These are phyloP conservation scores for Andrena flavipes DNA, from an alignment of 2,888 invertebrate genomes.

Conservation along the genomic window DNA sequence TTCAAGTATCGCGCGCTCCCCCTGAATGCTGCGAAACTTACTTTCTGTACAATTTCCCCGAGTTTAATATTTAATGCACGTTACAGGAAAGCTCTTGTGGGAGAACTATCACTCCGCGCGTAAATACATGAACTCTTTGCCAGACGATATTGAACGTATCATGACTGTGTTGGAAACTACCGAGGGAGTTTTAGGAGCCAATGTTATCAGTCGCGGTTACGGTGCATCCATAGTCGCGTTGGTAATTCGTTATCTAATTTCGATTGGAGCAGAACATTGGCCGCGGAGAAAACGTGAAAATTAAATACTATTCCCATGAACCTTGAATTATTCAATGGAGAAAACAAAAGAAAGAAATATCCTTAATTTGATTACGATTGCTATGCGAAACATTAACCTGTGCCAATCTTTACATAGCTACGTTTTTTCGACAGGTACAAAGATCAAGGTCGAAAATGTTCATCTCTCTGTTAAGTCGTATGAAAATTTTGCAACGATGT, in stretches of 20 bases:
- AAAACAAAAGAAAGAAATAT: constrained; percentile 22
- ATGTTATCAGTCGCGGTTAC: constrained; percentile 36
- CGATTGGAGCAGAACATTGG: constrained; percentile 8
- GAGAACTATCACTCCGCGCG: constrained; percentile 39
- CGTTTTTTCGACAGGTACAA: constrained; percentile 45
- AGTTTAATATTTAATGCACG: constrained; percentile 6
- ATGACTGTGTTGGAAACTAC: constrained; percentile 35
- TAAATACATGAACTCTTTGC: constrained; percentile 28
- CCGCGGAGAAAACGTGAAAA: neutral
- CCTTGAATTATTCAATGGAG: neutral
- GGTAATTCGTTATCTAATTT: constrained; percentile 43
- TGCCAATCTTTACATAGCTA: constrained; percentile 15
- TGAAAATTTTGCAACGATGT: constrained; percentile 33
- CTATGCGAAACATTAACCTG: constrained; percentile 16
- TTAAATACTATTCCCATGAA: neutral
- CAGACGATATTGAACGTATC: constrained; percentile 36
- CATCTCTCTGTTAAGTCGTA: constrained; percentile 29
- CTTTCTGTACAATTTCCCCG: constrained; percentile 16
- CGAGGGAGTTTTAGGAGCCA: constrained; percentile 53
- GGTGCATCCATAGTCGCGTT: constrained; percentile 51
- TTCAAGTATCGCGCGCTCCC: constrained; percentile 27
- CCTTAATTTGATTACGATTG: neutral
- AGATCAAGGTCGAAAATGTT: constrained; percentile 44
- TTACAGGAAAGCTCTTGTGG: constrained; percentile 56
- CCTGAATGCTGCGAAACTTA: constrained; percentile 2